Base-by-base conservation (phyloP, 2,888 invertebrate genomes). In the Teinopalpus imperialis region DNA sequence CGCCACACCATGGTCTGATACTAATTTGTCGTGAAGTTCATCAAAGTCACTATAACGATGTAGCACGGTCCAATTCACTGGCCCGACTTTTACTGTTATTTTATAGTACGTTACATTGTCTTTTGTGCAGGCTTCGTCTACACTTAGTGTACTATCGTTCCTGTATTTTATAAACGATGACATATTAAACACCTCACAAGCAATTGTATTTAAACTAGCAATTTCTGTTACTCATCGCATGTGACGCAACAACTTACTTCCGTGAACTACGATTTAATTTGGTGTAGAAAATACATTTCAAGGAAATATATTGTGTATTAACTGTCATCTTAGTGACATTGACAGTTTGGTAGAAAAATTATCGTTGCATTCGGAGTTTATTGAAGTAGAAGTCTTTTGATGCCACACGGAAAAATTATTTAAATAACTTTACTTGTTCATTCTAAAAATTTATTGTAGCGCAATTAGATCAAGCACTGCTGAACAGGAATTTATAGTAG, bases 41-140 rank as follows among this genome's bases (percentile, higher is more conserved):
- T 92, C 93, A 80, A 98, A 98, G 63, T 98, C 97, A 70, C 92
- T 96, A 86, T 97, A 98, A 56, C 98, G 92, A 77, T 95, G 94
- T 61, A 92, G 92, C 4, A 98, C 94, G 54, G 90, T 92, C 98
- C 98, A 98, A 49, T 91, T 90, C 48, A 94, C 90, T 49, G 91
- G 82, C n/a, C 91, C 93, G 12, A 96, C 91, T 64, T 88, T 91
- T 61, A 94, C 90, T 64, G 89, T 86, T 53, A 96, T 94, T 64
- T 91, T 91, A 69, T 96, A 96, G 74, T 91, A 94, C 0, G 93
- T 94, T 47, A 94, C 90, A 61, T 90, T 91, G 42, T 93, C 92
- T 51, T 91, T 90, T 57, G 92, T 92, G 52, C 90, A 90, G 20
- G 90, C 89, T 44, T 90, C 91, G 18, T 93, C 92, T 54, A 96